Evolutionary conservation across 2,797 vertebrate species (phyloP), one percentile per base, ranked within the genome.

Genomic region (Coranthus polyacanthus): DNA sequence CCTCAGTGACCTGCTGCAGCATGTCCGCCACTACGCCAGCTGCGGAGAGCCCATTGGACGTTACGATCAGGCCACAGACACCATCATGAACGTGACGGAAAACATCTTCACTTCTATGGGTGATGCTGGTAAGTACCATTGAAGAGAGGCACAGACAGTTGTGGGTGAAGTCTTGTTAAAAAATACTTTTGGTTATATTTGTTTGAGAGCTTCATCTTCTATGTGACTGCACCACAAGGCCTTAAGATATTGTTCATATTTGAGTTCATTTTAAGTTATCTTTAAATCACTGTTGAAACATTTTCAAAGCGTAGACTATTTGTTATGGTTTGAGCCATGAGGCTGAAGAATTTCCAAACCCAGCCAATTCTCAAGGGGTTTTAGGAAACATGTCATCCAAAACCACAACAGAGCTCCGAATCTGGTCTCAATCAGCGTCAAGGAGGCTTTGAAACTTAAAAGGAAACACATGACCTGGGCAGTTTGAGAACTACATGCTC

Each of bases 51-150:
- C 98, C 58, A 99, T 99, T 2, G 98, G 98, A 7, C 97, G 98
- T 70, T 99, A 99, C 3, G 98, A 99, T 93, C 98, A 99, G 89
- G 98, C 98, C 78, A 99, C 98, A 0, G 98, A 99, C 85, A 99
- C 98, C 3, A 99, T 99, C 89, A 99, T 99, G 97, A 99, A 97
- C 0, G 98, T 99, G 88, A 99, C 98, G 0, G 98, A 99, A 82
- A 99, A 96, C 87, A 99, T 99, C 93, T 99, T 99, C 92, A 98
- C 96, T 38, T 99, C 98, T 12, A 99, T 99, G 98, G 98, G 98
- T 0, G 98, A 99, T 21, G 98, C 98, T 12, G 98, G 98, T 99
- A 78, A 96, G 96, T 76, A 12, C 2, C n/a, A n/a, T n/a, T n/a
- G n/a, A n/a, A n/a, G n/a, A n/a, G n/a, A n/a, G n/a, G n/a, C n/a